Percentiles rank a stretch among this genome's conserved stretches.
Evolutionary conservation across 2,797 vertebrate genomes (phyloP).

Genomic region (Parauchenoglanis ngamensis): DNA sequence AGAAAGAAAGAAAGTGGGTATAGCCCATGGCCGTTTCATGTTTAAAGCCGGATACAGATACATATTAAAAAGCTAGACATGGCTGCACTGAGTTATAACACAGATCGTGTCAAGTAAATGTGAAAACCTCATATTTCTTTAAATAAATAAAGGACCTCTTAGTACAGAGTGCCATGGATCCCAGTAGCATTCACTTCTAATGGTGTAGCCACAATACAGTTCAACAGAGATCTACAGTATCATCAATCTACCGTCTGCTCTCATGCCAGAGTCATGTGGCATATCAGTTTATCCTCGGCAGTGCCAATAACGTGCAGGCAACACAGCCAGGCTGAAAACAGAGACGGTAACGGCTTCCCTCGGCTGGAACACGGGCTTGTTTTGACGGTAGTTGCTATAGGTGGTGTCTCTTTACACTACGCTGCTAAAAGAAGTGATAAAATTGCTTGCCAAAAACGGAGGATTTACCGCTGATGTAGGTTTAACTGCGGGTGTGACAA

Average conservation of each 20-base stretch:
- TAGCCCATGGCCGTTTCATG: neutral
- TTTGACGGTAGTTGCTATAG: conserved; percentile 38
- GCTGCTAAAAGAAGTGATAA: neutral
- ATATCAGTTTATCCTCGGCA: conserved; percentile 18
- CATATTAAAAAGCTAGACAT: neutral
- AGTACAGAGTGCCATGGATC: neutral
- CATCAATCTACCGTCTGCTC: conserved; percentile 13
- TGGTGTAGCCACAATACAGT: neutral
- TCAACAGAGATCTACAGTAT: neutral
- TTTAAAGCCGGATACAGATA: neutral
- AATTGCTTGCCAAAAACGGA: neutral
- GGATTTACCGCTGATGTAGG: neutral
- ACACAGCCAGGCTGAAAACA: conserved; percentile 34
- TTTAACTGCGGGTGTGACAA: neutral
- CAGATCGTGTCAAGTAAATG: neutral
- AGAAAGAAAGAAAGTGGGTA: neutral
- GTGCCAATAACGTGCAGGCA: conserved; percentile 21
- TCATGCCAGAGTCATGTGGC: conserved; percentile 37
- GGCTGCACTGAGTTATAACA: neutral
- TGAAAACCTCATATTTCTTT: neutral
- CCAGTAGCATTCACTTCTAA: neutral
- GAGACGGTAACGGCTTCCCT: neutral
- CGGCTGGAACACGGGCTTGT: conserved; percentile 21
- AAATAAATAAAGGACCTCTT: neutral
- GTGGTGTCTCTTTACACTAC: conserved; percentile 24